Evolutionary conservation across 2,113 vertebrate genomes (phyloP).

Genomic region (Microtus ochrogaster): DNA sequence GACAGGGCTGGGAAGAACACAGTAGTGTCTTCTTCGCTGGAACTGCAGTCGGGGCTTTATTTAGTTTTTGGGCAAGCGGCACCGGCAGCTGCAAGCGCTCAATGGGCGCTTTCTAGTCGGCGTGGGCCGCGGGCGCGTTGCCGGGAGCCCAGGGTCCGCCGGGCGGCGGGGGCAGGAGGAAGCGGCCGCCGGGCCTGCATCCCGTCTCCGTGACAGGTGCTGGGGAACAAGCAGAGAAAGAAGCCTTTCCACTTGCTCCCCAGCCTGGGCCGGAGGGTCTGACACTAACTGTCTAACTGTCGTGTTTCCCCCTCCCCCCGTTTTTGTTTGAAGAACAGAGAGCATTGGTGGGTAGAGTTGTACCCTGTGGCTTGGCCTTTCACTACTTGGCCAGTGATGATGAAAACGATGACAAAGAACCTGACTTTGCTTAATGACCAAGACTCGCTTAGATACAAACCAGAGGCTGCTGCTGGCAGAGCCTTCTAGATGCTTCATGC

Average conservation of each 20-base stretch:
- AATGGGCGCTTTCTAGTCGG: conserved; percentile 79
- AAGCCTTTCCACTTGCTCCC: background rate
- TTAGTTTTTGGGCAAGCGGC: conserved; percentile 73
- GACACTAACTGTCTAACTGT: conserved; percentile 27
- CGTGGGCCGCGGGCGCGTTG: conserved; percentile 53
- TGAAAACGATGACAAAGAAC: conserved; percentile 61
- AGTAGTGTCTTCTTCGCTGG: conserved; percentile 74
- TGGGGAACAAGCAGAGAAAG: background rate
- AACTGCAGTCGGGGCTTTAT: conserved; percentile 73
- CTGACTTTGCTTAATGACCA: conserved; percentile 69
- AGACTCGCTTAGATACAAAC: conserved; percentile 58
- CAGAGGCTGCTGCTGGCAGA: background rate
- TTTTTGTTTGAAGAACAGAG: conserved; percentile 51
- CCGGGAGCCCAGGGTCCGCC: conserved; percentile 46
- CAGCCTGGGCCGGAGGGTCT: background rate
- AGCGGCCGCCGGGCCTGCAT: conserved; percentile 16
- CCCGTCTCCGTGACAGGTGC: conserved; percentile 70
- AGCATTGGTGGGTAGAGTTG: conserved; percentile 42
- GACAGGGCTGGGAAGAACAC: conserved; percentile 76
- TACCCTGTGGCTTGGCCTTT: conserved; percentile 57
- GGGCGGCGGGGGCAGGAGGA: conserved; percentile 36
- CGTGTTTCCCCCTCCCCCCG: background rate
- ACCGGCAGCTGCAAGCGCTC: conserved; percentile 77
- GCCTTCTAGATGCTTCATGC: background rate
- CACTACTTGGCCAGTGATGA: conserved; percentile 21